Evolutionary conservation across 2,888 invertebrate species (phyloP), one percentile per base, ranked within the genome.

Genomic region (Melinopterus prodromus): DNA sequence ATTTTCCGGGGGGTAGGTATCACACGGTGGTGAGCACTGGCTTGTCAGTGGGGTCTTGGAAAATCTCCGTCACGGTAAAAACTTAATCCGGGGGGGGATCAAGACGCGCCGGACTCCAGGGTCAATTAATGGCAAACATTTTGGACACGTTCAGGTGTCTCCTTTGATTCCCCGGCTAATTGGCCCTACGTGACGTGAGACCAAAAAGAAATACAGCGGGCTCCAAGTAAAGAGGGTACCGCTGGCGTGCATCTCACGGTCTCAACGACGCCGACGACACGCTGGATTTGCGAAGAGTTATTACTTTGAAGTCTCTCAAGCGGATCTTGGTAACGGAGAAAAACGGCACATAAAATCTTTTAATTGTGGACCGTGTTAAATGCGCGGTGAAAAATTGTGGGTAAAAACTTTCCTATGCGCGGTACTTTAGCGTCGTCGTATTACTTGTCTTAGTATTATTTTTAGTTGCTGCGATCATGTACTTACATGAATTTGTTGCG

Each of bases 111-210:
- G 53, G 53, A 53, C 53, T 53, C 53, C 53, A 53, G 53, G 53
- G 53, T 53, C 53, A 53, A 53, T 53, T 53, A 53, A 53, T 53
- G 53, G 53, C 53, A 53, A 53, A 53, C 53, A 53, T 53, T 53
- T 53, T 53, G 53, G 53, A 53, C 53, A 53, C 53, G 53, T 53
- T 53, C 1, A 53, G 53, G 53, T 53, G 53, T 53, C 53, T 53
- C 53, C 53, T 53, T 53, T 53, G 5, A 53, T 53, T 53, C 53
- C 53, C 53, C 53, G 3, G 12, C 53, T 53, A 53, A 53, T 53
- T 53, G 53, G 53, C 53, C 53, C 53, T 53, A 53, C 53, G 53
- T 53, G 53, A 53, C 53, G 12, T 53, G 53, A 53, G 53, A 53
- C 53, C 12, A 53, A 53, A 53, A 53, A 53, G 53, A 53, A 53